Evolutionary conservation across 1,140 invertebrate genomes (phyloP).

Genomic region (Carposina sasakii): DNA sequence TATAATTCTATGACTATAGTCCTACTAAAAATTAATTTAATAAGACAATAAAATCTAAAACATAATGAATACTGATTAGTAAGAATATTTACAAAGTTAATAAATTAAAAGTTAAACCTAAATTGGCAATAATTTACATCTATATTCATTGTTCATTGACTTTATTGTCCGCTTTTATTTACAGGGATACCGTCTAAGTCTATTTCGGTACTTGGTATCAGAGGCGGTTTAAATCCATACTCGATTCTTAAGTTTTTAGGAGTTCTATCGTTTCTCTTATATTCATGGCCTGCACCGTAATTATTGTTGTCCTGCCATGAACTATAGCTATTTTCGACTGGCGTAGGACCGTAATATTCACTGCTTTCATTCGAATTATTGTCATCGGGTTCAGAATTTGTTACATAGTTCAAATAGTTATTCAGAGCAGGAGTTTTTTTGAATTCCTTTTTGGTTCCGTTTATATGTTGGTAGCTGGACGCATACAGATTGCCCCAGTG

Average conservation of each 20-base stretch:
- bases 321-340: conserved; percentile 33
- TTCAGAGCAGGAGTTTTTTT: conserved; percentile 9
- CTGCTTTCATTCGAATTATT: background rate
- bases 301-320: conserved; percentile 47
- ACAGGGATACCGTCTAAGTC: conserved; percentile 79
- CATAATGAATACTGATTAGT: no score
- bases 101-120: no score
- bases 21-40: no score
- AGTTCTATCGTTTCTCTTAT: conserved; percentile 69
- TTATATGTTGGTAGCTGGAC: conserved; percentile 45
- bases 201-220: conserved; percentile 86
- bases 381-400: no score
- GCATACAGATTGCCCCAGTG: conserved; percentile 53
- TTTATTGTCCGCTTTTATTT: conserved; percentile 35
- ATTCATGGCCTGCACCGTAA: conserved; percentile 37
- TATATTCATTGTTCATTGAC: no score
- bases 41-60: no score
- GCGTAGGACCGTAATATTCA: conserved; percentile 47
- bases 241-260: conserved; percentile 79
- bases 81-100: no score
- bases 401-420: conserved; percentile 29
- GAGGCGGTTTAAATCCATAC: conserved; percentile 86
- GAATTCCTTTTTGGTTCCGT: conserved; percentile 23
- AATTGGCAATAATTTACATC: no score
- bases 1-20: no score